Evolutionary conservation across 2,888 invertebrate genomes (phyloP).

Genomic region (Norana najaformis): DNA sequence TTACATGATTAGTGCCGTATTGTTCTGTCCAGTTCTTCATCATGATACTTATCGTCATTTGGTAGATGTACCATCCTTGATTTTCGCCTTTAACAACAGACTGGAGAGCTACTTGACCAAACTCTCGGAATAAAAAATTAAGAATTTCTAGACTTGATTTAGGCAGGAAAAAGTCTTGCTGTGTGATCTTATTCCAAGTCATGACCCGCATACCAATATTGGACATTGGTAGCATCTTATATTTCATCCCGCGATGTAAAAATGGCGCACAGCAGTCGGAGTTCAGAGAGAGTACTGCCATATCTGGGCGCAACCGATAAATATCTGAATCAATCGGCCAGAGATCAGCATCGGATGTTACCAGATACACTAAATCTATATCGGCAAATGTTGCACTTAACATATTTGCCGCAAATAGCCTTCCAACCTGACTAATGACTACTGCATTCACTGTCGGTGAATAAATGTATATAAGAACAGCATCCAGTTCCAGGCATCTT

Average conservation of each 20-base stretch:
- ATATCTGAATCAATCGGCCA: conserved; percentile 33
- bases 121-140: conserved; percentile 20
- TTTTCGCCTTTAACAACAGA: conserved; percentile 37
- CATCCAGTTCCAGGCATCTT: conserved; percentile 1
- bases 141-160: not conserved
- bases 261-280: conserved; percentile 37
- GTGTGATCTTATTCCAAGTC: conserved; percentile 32
- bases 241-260: conserved; percentile 21
- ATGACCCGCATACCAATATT: conserved; percentile 32
- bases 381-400: conserved; percentile 1
- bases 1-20: conserved; percentile 19
- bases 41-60: conserved; percentile 30
- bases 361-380: conserved; percentile 17
- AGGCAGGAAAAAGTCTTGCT: conserved; percentile 2
- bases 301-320: conserved; percentile 28
- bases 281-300: conserved; percentile 32
- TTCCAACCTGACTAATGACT: conserved; percentile 24
- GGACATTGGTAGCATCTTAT: conserved; percentile 36
- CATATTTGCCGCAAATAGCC: conserved; percentile 35
- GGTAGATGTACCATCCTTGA: conserved; percentile 38
- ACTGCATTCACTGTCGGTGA: not conserved
- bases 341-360: conserved; percentile 37
- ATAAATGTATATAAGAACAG: conserved; percentile 27
- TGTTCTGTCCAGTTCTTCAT: not conserved
- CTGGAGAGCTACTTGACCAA: conserved; percentile 32